A percentile compares a stretch with the other conserved stretches of the same genome.
These are phyloP conservation scores for Merops nubicus DNA, from an alignment of 2,113 vertebrate species.

Conservation along the genomic window DNA sequence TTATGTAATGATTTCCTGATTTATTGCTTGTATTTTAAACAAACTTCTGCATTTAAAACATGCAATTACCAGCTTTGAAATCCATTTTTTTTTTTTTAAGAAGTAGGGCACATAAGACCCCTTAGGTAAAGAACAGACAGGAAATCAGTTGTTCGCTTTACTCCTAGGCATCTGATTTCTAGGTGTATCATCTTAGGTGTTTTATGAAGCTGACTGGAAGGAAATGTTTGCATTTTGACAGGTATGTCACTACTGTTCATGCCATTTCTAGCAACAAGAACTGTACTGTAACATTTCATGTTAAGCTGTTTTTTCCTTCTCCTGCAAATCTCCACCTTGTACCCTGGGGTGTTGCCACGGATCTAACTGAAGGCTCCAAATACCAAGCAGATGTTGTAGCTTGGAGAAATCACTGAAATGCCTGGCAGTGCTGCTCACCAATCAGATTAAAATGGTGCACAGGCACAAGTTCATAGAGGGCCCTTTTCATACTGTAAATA, in stretches of 20 bases:
- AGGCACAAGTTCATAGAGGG: not conserved
- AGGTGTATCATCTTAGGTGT: accelerated
- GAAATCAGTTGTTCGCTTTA: not conserved
- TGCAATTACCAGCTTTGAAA: not conserved
- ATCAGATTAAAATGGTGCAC: not conserved
- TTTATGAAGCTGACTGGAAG: not conserved
- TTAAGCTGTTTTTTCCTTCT: not conserved
- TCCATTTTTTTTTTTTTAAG: not conserved
- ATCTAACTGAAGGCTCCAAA: not conserved
- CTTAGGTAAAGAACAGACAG: not conserved
- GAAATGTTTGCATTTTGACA: not conserved
- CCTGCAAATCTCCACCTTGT: not conserved
- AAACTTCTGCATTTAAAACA: not conserved
- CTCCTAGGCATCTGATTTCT: not conserved
- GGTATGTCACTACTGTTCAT: not conserved
- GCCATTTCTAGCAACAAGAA: not conserved
- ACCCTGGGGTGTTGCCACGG: not conserved
- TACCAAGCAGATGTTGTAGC: not conserved
- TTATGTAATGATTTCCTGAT: not conserved
- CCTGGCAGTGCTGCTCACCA: not conserved
- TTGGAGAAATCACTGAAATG: not conserved
- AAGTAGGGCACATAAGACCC: not conserved
- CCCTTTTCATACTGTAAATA: not conserved
- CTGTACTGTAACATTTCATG: not conserved
- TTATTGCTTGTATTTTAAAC: not conserved